Base-by-base conservation (phyloP, 1,140 invertebrate species). In the Drosophila athabasca region DNA sequence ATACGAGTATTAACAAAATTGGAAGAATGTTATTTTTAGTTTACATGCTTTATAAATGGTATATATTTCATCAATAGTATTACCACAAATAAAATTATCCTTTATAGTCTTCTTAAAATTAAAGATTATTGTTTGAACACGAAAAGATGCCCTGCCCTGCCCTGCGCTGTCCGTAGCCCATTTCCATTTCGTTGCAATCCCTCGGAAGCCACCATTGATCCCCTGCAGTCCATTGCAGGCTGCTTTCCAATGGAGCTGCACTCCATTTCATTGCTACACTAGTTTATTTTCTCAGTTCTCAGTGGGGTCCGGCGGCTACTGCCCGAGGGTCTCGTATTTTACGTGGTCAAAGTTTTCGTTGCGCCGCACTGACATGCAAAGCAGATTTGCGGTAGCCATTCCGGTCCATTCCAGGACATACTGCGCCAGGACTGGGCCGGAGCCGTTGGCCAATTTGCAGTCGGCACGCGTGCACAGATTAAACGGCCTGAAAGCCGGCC, bases 281-380 rank as follows among this genome's bases (percentile, higher is more conserved):
- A 24, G 49, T 68, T 57, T 58, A 50, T 51, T 58, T 62, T 68
- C 55, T 45, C 41, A 8, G 22, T 39, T 35, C 66, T 35, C 50
- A 7, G 31, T 3, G 11, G 35, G 70, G 53, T 46, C 45, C 49
- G 76, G 78, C 49, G 78, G 78, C 67, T 45, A 13, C 44, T n/a
- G 60, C 61, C 78, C 68, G 50, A 55, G 49, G 74, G 53, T 58
- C 70, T 78, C 64, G 79, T 74, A 83, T 83, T 82, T 79, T 67
- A 82, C 79, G 79, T 79, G 79, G 79, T 65, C 73, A 78, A 82
- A 74, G 68, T 83, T 81, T 65, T 72, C 78, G 72, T 66, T 71
- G 60, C 69, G 52, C 19, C 64, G 48, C 48, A 54, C 79, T 65
- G 60, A 69, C 79, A 78, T 65, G 55, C 72, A 81, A 73, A 81